Evolutionary conservation across 2,113 vertebrate genomes (phyloP), one percentile per base, ranked within the genome.

Genomic region (Heliornis fulica): DNA sequence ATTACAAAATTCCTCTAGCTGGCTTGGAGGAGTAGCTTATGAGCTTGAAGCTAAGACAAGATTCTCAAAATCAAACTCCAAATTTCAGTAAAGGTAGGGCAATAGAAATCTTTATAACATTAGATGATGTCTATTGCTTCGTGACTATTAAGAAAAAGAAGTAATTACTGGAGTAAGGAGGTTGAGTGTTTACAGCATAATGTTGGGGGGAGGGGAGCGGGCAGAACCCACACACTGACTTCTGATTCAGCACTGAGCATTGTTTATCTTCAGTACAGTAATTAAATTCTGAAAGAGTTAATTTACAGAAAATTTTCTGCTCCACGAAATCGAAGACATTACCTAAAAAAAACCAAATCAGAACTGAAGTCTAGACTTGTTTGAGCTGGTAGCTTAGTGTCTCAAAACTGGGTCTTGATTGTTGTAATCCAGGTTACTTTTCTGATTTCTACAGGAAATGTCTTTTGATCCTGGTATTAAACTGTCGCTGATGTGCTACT

Each of bases 361-460:
- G n/a, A 85, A 20, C 15, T 82, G n/a, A 34, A 10, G 82, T 87
- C 48, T 66, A 29, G 36, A 69, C 13, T 50, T 56, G 11, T 36
- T 85, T 38, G 41, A 70, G 36, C 43, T 71, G 56, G 23, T 84
- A 83, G 60, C 26, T 84, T 59, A 26, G 7, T 82, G 66, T 69
- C 72, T 77, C 70, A 45, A 72, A 90, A 84, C 60, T 46, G 15
- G 25, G 15, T 63, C 74, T 89, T 61, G 48, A 31, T 88, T 87
- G 56, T 93, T 95, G 68, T 90, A 90, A 87, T 94, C 48, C 53
- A 78, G 87, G 72, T 84, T 84, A 87, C 40, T 89, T 81, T 76
- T 90, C 53, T 48, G 36, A 68, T 93, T 96, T 94, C 38, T 77
- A 41, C 71, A 90, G 94, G 92, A 94, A 95, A 94, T 94, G 90